phyloP scores from a whole-genome alignment of 2,888 invertebrate genomes.

The Aporophyla lueneburgensis region DNA sequence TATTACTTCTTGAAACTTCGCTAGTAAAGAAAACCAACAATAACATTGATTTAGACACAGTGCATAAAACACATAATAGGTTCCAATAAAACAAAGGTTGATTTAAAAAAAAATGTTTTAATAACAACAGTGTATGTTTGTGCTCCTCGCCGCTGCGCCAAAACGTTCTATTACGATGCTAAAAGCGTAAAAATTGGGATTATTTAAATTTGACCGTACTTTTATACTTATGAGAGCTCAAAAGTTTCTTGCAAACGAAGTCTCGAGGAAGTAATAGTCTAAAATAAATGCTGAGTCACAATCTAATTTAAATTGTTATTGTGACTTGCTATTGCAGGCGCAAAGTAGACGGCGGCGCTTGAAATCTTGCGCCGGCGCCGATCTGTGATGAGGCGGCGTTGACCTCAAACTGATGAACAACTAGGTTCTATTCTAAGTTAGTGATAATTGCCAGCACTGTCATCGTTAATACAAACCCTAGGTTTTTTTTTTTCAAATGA shows the following conservation, averaged over 20 bases:
- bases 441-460: too few relatives aligned
- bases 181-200: background rate
- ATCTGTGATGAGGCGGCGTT: constrained; percentile 26
- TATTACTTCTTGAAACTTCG: too few relatives aligned
- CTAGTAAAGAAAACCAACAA: background rate
- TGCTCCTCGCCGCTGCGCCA: background rate
- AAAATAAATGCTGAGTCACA: constrained; percentile 46
- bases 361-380: constrained; percentile 53
- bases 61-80: background rate
- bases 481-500: too few relatives aligned
- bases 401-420: constrained; percentile 35
- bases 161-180: background rate
- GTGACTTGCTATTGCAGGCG: constrained; percentile 40
- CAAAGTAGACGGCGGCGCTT: constrained; percentile 43
- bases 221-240: background rate
- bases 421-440: background rate
- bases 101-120: background rate
- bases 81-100: background rate
- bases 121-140: background rate
- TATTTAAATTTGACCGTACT: background rate
- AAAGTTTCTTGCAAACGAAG: background rate
- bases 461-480: background rate
- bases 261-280: constrained; percentile 9
- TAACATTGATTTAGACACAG: background rate
- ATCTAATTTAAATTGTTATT: constrained; percentile 54